phyloP scores from a whole-genome alignment of 2,797 vertebrate genomes.

The Cheirogaleus major region DNA sequence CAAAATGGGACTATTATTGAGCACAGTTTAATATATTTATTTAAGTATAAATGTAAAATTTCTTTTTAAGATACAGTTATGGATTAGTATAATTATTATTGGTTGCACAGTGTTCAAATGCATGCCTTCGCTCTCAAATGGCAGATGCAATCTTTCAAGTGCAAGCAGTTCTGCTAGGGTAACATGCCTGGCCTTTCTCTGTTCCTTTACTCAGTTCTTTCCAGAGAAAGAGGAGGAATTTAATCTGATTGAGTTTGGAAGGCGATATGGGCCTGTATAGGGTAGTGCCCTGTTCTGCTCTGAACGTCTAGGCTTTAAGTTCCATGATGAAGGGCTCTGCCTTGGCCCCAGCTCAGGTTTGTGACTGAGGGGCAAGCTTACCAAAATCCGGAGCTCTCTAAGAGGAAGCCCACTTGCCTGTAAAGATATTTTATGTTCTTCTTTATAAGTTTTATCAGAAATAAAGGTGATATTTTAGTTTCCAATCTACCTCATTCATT shows the following conservation, averaged over 20 bases:
- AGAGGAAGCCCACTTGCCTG: neutral
- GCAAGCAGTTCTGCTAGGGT: neutral
- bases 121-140: neutral
- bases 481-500: neutral
- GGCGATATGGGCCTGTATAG: rapidly evolving
- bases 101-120: neutral
- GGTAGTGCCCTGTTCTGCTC: neutral
- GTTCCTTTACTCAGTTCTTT: neutral
- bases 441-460: neutral
- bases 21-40: neutral
- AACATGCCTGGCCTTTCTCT: neutral
- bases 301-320: no score
- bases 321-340: neutral
- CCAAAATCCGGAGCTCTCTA: neutral
- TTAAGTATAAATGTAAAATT: neutral
- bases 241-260: neutral
- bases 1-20: neutral
- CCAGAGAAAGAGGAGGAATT: neutral
- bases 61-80: neutral
- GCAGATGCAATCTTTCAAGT: neutral
- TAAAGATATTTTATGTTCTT: neutral
- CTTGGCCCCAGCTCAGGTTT: neutral
- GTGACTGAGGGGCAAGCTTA: neutral
- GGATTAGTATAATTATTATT: neutral
- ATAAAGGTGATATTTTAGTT: neutral